These are phyloP conservation scores for Alligator mississippiensis DNA, from an alignment of 2,113 vertebrate species.

Conservation along the genomic window DNA sequence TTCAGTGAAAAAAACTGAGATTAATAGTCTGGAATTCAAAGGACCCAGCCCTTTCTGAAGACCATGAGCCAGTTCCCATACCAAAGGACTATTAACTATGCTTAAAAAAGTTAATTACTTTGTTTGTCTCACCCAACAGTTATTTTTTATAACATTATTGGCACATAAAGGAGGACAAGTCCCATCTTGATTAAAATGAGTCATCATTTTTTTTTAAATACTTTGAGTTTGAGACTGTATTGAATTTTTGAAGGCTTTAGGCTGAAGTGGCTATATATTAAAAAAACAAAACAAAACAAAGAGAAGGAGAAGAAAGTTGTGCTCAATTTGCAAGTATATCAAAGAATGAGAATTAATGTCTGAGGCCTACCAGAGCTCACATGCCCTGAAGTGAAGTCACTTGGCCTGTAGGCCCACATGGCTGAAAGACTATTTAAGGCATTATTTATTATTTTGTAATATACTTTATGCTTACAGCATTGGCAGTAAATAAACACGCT, in stretches of 20 bases:
- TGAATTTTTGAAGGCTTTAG: neutral
- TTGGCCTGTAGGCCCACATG: constrained; percentile 40
- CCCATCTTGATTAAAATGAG: neutral
- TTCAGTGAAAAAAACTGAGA: neutral
- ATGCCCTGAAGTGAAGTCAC: constrained; percentile 51
- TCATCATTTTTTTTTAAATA: neutral
- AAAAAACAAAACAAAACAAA: neutral
- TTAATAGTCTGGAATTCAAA: neutral
- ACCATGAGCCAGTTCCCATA: neutral
- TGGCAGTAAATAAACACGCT: constrained; percentile 80
- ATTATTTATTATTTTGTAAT: constrained; percentile 77
- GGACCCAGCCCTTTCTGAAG: accelerated
- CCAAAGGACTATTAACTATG: neutral
- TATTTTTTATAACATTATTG: neutral
- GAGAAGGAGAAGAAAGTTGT: constrained; percentile 41
- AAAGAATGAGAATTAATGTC: constrained; percentile 53
- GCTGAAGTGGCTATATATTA: neutral
- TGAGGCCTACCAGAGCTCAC: constrained; percentile 27
- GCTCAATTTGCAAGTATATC: constrained; percentile 33
- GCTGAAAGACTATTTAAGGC: constrained; percentile 66
- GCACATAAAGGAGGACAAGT: neutral
- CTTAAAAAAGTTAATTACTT: neutral
- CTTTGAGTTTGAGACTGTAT: neutral
- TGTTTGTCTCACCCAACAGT: neutral
- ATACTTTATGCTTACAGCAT: constrained; percentile 75